Evolutionary conservation across 2,113 vertebrate genomes (phyloP).

Genomic region (Aptenodytes patagonicus): DNA sequence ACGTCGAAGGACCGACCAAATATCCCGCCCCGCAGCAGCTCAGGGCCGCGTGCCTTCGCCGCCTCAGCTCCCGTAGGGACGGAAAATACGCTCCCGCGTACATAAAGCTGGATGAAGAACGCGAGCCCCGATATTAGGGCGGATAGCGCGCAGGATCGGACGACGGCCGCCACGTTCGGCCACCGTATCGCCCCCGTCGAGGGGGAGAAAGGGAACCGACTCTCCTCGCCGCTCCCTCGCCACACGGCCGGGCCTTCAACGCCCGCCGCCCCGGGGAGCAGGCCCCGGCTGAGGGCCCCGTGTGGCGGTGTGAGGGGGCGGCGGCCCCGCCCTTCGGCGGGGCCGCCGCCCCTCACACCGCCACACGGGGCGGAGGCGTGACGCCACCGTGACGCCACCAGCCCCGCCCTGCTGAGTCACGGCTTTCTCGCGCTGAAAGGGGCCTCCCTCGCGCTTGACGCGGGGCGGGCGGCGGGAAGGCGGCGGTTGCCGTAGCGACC

Average conservation of each 20-base stretch:
- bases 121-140: accelerated
- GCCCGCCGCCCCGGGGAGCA: not conserved
- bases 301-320: not conserved
- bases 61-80: accelerated
- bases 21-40: not conserved
- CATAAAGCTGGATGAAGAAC: accelerated
- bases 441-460: not conserved
- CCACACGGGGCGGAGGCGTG: not conserved
- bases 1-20: accelerated
- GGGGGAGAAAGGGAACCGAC: not conserved
- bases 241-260: not conserved
- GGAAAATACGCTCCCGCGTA: accelerated
- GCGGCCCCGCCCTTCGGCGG: too few species aligned
- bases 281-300: not conserved
- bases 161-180: not conserved
- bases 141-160: accelerated
- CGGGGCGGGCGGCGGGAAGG: too few species aligned
- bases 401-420: not conserved
- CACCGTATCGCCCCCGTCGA: accelerated
- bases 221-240: not conserved
- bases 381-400: not conserved
- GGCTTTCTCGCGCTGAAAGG: not conserved
- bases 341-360: too few species aligned
- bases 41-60: accelerated
- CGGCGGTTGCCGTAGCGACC: not conserved